Percentiles rank a stretch among this genome's conserved stretches.
These are phyloP conservation scores for Drosophila sturtevanti DNA, from an alignment of 1,140 invertebrate species.

Conservation along the genomic window DNA sequence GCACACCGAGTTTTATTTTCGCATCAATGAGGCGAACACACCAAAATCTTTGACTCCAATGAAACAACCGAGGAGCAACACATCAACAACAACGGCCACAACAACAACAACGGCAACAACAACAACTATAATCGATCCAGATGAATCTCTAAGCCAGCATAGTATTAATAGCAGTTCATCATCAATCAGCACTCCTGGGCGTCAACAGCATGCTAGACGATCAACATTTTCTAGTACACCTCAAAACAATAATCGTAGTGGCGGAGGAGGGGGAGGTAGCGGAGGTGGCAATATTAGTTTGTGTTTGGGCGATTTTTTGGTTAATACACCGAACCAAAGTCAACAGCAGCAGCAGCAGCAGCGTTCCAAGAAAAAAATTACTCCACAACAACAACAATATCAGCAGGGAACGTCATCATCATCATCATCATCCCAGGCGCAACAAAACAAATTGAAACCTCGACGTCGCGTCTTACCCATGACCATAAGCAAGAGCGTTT, in stretches of 20 bases:
- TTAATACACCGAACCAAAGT: slow-evolving; percentile 46
- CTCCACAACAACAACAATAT: slow-evolving; percentile 37
- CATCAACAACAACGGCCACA: too few species aligned
- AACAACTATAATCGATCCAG: not conserved
- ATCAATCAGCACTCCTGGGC: slow-evolving; percentile 25
- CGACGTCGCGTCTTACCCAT: slow-evolving; percentile 73
- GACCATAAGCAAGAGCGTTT: slow-evolving; percentile 66
- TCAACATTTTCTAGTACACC: slow-evolving; percentile 58
- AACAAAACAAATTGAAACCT: slow-evolving; percentile 54
- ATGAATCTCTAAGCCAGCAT: slow-evolving; percentile 35
- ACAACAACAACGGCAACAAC: slow-evolving; percentile 31
- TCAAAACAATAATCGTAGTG: slow-evolving; percentile 41
- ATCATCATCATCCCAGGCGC: slow-evolving; percentile 10
- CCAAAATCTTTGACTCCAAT: slow-evolving; percentile 60
- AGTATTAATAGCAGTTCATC: slow-evolving; percentile 23
- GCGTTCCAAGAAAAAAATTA: slow-evolving; percentile 61
- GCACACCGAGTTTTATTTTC: slow-evolving; percentile 63
- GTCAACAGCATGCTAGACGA: slow-evolving; percentile 29
- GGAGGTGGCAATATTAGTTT: slow-evolving; percentile 45
- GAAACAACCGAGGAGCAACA: slow-evolving; percentile 21
- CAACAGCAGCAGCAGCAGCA: slow-evolving; percentile 63
- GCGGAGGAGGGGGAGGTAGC: slow-evolving; percentile 19
- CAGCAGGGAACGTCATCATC: slow-evolving; percentile 1
- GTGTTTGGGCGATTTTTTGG: slow-evolving; percentile 71
- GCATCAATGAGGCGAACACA: slow-evolving; percentile 39